Evolutionary conservation across 1,140 invertebrate genomes (phyloP).

Genomic region (Drosophila sproati): DNA sequence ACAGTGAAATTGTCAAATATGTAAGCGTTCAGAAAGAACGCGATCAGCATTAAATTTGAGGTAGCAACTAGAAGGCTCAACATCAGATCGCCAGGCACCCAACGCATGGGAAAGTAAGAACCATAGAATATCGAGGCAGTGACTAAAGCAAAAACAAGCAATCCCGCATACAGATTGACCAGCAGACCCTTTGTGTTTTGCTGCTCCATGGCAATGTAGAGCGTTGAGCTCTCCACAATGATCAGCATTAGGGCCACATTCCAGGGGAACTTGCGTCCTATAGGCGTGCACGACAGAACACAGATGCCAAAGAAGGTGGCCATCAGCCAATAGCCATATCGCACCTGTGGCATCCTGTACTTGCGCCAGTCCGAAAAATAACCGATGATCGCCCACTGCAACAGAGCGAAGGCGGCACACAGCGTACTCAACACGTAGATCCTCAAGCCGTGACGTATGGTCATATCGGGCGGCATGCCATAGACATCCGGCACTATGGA

Average conservation of each 20-base stretch:
- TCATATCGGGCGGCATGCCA: constrained; percentile 19
- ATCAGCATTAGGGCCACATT: constrained; percentile 35
- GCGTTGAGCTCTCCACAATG: constrained; percentile 62
- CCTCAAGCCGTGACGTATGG: constrained; percentile 32
- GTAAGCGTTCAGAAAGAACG: constrained; percentile 57
- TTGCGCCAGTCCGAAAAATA: neutral
- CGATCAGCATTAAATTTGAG: constrained; percentile 45
- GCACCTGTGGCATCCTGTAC: neutral
- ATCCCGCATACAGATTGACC: constrained; percentile 52
- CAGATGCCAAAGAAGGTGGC: constrained; percentile 54
- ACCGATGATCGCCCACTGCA: constrained; percentile 48
- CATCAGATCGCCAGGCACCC: constrained; percentile 64
- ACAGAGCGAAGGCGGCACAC: constrained; percentile 29
- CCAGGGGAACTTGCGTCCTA: constrained; percentile 51
- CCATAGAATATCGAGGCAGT: constrained; percentile 50
- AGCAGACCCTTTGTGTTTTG: constrained; percentile 22
- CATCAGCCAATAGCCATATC: constrained; percentile 58
- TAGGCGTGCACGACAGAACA: constrained; percentile 48
- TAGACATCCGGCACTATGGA: constrained; percentile 6
- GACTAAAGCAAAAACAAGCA: constrained; percentile 50
- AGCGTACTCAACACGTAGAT: constrained; percentile 43
- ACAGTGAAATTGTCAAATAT: neutral
- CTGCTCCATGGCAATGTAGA: constrained; percentile 64
- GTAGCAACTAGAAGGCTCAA: constrained; percentile 52
- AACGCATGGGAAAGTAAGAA: constrained; percentile 66